These are phyloP conservation scores for Platorchestia sp. DNA, from an alignment of 1,140 invertebrate species.

Conservation along the genomic window DNA sequence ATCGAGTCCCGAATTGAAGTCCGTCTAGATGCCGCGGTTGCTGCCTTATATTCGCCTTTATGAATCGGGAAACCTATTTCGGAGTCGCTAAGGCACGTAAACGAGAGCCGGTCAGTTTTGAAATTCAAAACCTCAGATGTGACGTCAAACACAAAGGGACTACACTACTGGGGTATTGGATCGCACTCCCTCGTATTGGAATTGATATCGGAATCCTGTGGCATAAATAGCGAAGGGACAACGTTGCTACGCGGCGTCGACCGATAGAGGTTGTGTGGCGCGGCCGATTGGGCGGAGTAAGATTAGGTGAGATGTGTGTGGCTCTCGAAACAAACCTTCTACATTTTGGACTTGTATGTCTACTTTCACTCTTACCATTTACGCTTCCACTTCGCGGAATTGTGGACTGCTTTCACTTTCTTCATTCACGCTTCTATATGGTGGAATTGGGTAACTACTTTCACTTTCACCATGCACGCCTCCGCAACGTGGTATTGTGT, in stretches of 20 bases:
- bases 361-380: no score
- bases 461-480: no score
- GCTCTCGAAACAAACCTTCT: background rate
- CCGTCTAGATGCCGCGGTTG: background rate
- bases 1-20: background rate
- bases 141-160: slow-evolving; percentile 35
- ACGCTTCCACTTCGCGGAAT: no score
- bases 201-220: slow-evolving; percentile 44
- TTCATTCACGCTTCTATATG: no score
- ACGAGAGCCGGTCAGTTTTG: slow-evolving; percentile 28
- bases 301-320: background rate
- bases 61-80: slow-evolving; percentile 7
- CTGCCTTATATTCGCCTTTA: background rate
- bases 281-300: background rate
- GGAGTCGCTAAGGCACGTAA: slow-evolving; percentile 3
- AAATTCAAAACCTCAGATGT: background rate
- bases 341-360: no score
- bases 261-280: background rate
- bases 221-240: slow-evolving; percentile 32
- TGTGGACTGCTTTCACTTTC: no score
- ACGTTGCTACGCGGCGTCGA: background rate
- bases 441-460: no score
- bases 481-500: no score
- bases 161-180: background rate
- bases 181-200: slow-evolving; percentile 42